phyloP scores from a whole-genome alignment of 2,113 vertebrate genomes.

The Catagonus wagneri region DNA sequence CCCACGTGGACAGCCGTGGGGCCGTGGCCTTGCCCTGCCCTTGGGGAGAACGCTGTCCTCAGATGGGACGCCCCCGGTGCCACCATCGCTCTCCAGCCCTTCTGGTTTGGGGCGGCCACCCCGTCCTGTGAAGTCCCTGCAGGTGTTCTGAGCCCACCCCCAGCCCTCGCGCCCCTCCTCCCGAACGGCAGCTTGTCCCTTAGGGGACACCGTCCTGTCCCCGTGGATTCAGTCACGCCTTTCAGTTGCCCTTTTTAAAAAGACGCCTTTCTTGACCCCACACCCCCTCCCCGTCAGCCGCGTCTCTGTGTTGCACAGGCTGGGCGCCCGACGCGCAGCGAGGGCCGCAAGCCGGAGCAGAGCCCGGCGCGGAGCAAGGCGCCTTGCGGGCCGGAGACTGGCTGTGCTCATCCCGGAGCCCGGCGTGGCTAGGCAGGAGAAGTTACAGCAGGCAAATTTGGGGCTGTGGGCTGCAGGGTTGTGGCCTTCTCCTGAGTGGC shows the following conservation, averaged over 20 bases:
- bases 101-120: neutral
- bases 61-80: neutral
- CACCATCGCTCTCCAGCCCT: neutral
- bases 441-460: neutral
- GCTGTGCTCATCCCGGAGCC: too few species aligned
- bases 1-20: too few species aligned
- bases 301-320: neutral
- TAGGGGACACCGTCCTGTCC: neutral
- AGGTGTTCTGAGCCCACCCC: rapidly evolving
- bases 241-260: neutral
- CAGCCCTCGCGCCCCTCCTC: neutral
- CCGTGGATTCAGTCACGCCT: rapidly evolving
- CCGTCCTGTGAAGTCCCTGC: neutral
- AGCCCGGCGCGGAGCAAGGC: too few species aligned
- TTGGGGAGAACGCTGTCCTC: neutral
- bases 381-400: too few species aligned
- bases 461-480: neutral
- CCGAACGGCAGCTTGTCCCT: neutral
- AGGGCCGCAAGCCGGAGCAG: neutral
- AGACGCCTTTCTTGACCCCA: too few species aligned
- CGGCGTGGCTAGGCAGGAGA: too few species aligned
- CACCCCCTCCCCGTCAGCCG: neutral
- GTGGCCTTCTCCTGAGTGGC: neutral
- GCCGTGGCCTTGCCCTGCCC: neutral
- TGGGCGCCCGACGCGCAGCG: neutral